Base-by-base conservation (phyloP, 2,113 vertebrate species). In the Cercocebus atys region DNA sequence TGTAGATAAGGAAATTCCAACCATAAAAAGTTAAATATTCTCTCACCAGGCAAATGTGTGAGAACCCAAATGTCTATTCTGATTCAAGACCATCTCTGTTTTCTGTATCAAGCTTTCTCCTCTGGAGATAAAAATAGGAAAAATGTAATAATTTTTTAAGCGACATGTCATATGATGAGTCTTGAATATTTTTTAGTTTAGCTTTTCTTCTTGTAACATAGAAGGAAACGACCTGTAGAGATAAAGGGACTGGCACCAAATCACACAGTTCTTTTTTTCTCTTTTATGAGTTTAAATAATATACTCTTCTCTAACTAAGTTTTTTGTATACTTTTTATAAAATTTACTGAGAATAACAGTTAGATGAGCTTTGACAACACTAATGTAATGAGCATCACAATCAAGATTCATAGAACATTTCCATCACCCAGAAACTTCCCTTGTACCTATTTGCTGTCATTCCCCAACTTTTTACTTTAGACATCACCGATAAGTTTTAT, bases 141-240 rank as follows among this genome's bases (percentile, higher is more conserved):
- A 95, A 94, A 93, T n/a, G 16, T 78, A 93, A 76, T n/a, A 76
- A 88, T 93, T 80, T 84, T 32, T 40, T 90, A 94, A 86, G 23
- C 93, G 75, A 11, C 50, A 12, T 80, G 6, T 43, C 40, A 70
- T 80, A 5, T 12, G 10, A 61, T 89, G 32, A 64, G 7, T 55
- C n/a, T 30, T 79, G 35, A 90, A 86, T 18, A 1, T 79, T 50
- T 93, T 84, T 78, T 66, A 72, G 8, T 84, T 72, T 12, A 76
- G 72, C 8, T 45, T 18, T 66, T 93, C 4, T 79, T 55, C 47
- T n/a, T n/a, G 40, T 86, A 76, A 80, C 32, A 55, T 18, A 32
- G 17, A 85, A 52, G 16, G 40, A 87, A 95, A 92, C 50, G 10
- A 43, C 17, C 7, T 95, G 22, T 13, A 47, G 11, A 78, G 38